Evolutionary conservation across 2,888 invertebrate species (phyloP), one percentile per base, ranked within the genome.

Genomic region (Calameuta filiformis): DNA sequence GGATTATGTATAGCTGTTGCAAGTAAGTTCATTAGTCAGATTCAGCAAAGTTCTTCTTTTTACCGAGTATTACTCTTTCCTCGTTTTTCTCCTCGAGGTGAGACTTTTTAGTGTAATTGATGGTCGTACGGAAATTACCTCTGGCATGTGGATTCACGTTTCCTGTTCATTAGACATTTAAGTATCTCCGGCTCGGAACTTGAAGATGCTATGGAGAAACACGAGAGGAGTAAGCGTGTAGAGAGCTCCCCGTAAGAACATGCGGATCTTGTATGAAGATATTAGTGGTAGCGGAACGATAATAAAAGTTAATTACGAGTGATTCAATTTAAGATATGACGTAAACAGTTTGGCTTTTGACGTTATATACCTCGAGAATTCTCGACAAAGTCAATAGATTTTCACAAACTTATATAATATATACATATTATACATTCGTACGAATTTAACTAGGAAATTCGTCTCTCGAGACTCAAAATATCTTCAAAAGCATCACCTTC

Each of bases 111-210:
- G 56, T 23, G 23, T 56, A 56, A 56, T 56, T 56, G 56, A 56
- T 56, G 56, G 56, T 23, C 9, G 56, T 23, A 56, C 2, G 56
- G 40, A 15, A 56, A 56, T 56, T 56, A 56, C 23, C 56, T 56
- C 56, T 56, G 56, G 56, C 23, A 56, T 56, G 23, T 56, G 56
- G 56, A 56, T 56, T 56, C 56, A 23, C 23, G 56, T 56, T 56
- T 56, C 23, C 56, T 56, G 56, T 56, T 56, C 56, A 56, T 56
- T 56, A 56, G 56, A 56, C 56, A 56, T 56, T 56, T 9, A 56
- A 56, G 56, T 56, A 56, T 56, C 23, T 86, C 83, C 77, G 79
- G 79, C 79, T 80, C 76, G 80, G 83, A 82, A 81, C 81, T 74
- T 71, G 78, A 78, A 78, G 75, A 78, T 76, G 31, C 73, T 69